Conservation (phyloP, 2,113 vertebrate genomes). For the Ochotona curzoniae region DNA sequence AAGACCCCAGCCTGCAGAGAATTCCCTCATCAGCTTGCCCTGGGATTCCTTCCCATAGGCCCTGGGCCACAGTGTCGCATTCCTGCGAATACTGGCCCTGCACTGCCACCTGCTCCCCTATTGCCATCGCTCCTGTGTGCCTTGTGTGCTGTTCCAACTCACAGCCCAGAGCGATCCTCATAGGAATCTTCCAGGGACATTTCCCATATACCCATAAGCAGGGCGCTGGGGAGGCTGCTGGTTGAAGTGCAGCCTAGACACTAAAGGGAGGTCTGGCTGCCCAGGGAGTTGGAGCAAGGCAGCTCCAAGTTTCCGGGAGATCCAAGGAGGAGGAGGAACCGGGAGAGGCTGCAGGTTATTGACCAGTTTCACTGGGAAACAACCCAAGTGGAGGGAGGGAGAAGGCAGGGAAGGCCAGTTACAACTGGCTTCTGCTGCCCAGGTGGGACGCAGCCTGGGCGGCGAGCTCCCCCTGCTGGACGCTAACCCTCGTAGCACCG, state of each 20-base stretch:
- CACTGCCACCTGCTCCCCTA: neutral
- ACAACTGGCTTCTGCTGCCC: constrained; percentile 11
- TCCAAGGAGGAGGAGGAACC: neutral
- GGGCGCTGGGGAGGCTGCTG: neutral
- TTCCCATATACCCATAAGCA: neutral
- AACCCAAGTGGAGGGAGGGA: constrained; percentile 54
- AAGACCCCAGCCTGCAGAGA: neutral
- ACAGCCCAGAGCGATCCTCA: neutral
- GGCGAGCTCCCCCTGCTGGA: constrained; percentile 61
- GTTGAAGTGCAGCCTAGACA: neutral
- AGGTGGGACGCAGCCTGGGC: neutral
- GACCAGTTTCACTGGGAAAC: constrained; percentile 77
- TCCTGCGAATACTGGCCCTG: neutral
- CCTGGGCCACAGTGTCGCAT: neutral
- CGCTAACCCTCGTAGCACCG: neutral
- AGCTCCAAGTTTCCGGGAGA: neutral
- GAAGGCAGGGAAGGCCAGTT: neutral
- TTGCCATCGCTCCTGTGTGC: too few relatives aligned
- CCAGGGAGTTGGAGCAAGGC: neutral
- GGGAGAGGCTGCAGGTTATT: constrained; percentile 66
- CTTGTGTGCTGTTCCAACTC: neutral
- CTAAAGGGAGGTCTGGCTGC: neutral
- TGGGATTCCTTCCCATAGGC: neutral
- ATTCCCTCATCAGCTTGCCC: neutral
- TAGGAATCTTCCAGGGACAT: neutral